These are phyloP conservation scores for Heliothis subflexa DNA, from an alignment of 1,140 invertebrate genomes.

Conservation along the genomic window DNA sequence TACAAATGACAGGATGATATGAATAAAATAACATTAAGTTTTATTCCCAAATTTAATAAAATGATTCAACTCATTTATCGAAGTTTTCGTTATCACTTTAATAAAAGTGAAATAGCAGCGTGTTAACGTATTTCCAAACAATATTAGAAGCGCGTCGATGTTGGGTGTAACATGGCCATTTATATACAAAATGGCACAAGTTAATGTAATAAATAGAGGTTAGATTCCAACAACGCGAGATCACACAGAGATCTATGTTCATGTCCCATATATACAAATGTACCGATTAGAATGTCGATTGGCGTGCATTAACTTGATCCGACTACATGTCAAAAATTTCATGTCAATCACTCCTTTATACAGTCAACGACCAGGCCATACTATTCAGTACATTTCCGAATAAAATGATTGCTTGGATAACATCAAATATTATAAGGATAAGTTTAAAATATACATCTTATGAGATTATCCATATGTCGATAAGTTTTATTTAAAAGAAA, in stretches of 20 bases:
- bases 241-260: slow-evolving; percentile 44
- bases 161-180: slow-evolving; percentile 18
- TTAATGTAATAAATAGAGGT: slow-evolving; percentile 34
- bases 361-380: not conserved
- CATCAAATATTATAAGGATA: slow-evolving; percentile 17
- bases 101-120: slow-evolving; percentile 4
- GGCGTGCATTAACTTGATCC: not conserved
- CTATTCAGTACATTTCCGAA: slow-evolving; percentile 30
- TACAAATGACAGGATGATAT: slow-evolving; percentile 40
- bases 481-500: slow-evolving; percentile 35
- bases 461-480: slow-evolving; percentile 33
- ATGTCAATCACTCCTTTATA: not conserved
- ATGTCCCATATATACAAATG: slow-evolving; percentile 31
- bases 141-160: slow-evolving; percentile 3
- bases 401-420: slow-evolving; percentile 11
- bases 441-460: slow-evolving; percentile 44
- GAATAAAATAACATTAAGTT: slow-evolving; percentile 35
- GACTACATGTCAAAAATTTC: not conserved
- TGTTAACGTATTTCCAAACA: not conserved
- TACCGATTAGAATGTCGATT: not conserved
- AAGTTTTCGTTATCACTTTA: slow-evolving; percentile 3
- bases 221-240: slow-evolving; percentile 45
- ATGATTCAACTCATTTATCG: slow-evolving; percentile 39
- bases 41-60: slow-evolving; percentile 29
- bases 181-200: slow-evolving; percentile 28